Conservation (phyloP, 2,888 invertebrate species). For the Hedya salicella region DNA sequence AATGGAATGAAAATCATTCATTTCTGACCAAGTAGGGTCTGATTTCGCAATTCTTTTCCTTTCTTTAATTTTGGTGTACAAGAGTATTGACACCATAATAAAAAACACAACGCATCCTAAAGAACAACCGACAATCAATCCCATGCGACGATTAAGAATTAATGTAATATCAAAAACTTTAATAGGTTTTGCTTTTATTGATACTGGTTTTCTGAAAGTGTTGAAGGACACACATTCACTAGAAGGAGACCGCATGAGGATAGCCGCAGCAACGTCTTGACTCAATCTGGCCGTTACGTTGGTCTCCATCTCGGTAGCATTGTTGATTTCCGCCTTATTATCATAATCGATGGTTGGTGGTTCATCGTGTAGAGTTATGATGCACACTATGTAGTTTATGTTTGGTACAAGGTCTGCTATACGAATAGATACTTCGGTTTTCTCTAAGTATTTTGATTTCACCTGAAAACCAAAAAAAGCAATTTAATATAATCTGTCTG, state of each 20-base stretch:
- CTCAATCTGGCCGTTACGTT: conserved; percentile 67
- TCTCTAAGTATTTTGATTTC: conserved; percentile 71
- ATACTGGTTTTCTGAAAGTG: conserved; percentile 66
- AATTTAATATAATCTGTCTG: neutral
- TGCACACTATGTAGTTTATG: conserved; percentile 73
- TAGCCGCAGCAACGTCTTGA: conserved; percentile 69
- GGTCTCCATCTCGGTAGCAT: conserved; percentile 56
- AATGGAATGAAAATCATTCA: conserved; percentile 80
- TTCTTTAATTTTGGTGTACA: conserved; percentile 80
- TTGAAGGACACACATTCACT: conserved; percentile 78
- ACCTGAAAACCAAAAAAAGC: conserved; percentile 63
- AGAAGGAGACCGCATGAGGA: conserved; percentile 72
- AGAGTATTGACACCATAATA: conserved; percentile 75
- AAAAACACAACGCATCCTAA: conserved; percentile 79
- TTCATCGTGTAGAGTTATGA: conserved; percentile 71
- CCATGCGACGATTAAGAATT: conserved; percentile 75
- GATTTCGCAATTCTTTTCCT: conserved; percentile 78
- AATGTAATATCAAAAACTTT: conserved; percentile 68
- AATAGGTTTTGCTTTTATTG: conserved; percentile 60
- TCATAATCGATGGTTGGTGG: conserved; percentile 57
- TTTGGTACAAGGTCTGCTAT: conserved; percentile 68
- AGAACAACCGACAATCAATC: conserved; percentile 78
- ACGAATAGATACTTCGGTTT: conserved; percentile 69
- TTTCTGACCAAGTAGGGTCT: conserved; percentile 78
- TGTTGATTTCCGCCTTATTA: conserved; percentile 58